Evolutionary conservation across 2,113 vertebrate species (phyloP), one percentile per base, ranked within the genome.

Genomic region (Tenebrosternarchus preto): DNA sequence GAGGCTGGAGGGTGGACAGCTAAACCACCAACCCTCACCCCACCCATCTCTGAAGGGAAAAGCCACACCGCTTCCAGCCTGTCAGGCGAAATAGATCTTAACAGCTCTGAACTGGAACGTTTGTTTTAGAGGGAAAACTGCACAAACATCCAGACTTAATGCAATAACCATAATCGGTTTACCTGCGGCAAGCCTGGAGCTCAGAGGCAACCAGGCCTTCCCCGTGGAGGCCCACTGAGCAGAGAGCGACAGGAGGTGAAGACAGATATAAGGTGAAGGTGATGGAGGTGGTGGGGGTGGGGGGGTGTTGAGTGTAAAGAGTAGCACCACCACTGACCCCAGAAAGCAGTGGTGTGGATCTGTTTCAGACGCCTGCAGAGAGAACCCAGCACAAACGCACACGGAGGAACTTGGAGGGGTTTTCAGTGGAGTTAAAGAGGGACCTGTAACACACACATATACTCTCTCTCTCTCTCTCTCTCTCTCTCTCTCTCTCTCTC

Each of bases 331-430:
- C 55, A 16, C 59, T 63, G 43, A 56, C 70, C 66, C 60, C 46
- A 27, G 19, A 70, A 69, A 63, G 27, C 19, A 50, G 27, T 57
- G 24, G 43, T 64, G 46, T 81, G 76, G 87, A 88, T 91, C 69
- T n/a, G 76, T 91, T 90, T 91, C 88, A 85, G 81, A 80, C 17
- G 75, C 83, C 85, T 86, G 81, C 83, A 39, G 90, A 85, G 85
- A 59, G 5, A 46, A 4, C 4, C 39, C 39, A 46, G 39, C 39
- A 11, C 11, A 46, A 4, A 46, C 39, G 11, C 39, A 46, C 39
- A 9, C 8, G 60, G 43, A 57, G 29, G 66, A 56, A 11, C 66
- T 56, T 16, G 64, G 33, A 27, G 17, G 31, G 56, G 25, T 36
- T 57, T 74, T 20, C 19, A 39, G 56, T 17, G 22, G 55, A n/a